Conservation (phyloP, 92 coral and sea anemone genomes). For the Muricea muricata region DNA sequence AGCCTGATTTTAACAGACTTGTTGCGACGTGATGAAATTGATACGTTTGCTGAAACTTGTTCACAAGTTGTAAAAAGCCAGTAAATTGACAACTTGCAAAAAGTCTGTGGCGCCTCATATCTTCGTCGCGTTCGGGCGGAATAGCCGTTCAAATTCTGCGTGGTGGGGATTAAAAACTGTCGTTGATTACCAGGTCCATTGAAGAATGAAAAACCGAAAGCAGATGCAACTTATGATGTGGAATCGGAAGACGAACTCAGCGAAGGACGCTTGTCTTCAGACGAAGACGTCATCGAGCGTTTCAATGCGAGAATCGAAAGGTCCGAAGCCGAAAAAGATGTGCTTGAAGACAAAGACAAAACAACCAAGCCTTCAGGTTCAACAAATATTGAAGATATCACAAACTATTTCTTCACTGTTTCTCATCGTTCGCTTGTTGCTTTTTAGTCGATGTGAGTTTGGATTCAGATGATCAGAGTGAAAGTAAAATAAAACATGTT, state of each 20-base stretch:
- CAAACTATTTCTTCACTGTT: background rate
- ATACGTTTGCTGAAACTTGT: no score
- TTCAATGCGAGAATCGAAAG: background rate
- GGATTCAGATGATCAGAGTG: slow-evolving; percentile 53
- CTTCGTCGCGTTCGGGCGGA: no score
- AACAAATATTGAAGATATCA: background rate
- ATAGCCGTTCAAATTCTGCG: background rate
- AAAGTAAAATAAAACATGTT: slow-evolving; percentile 53
- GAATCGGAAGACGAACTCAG: slow-evolving; percentile 12
- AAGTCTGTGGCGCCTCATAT: no score
- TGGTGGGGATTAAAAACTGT: background rate
- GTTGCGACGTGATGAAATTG: no score
- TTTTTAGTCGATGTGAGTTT: background rate
- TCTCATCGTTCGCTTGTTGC: background rate
- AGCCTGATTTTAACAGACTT: no score
- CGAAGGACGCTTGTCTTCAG: slow-evolving; percentile 31
- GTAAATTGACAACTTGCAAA: no score
- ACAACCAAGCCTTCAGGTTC: slow-evolving; percentile 3
- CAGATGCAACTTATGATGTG: slow-evolving; percentile 24
- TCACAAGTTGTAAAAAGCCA: no score
- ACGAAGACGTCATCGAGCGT: background rate
- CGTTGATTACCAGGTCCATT: background rate
- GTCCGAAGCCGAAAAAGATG: slow-evolving; percentile 6
- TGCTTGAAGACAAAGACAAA: background rate
- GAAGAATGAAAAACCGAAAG: slow-evolving; percentile 54